Percentiles rank a stretch among this genome's conserved stretches.
These are phyloP conservation scores for Norana najaformis DNA, from an alignment of 2,888 invertebrate species.

Conservation along the genomic window DNA sequence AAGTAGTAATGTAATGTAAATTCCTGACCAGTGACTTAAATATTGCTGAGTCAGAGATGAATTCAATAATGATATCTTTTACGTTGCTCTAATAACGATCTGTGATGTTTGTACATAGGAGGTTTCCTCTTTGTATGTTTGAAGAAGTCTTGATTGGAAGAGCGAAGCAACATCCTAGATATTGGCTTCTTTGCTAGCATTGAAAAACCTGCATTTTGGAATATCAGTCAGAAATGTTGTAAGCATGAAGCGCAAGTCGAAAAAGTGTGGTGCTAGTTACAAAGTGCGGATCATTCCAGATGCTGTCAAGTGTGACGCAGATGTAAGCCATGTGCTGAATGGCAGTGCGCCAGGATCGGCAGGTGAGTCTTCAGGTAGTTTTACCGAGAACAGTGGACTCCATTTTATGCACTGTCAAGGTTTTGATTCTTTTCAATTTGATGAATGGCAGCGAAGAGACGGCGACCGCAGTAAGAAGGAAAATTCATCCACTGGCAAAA, in stretches of 20 bases:
- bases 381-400: not conserved
- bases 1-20: too few relatives aligned
- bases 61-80: too few relatives aligned
- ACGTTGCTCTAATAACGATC: not conserved
- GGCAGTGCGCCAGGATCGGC: not conserved
- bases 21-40: too few relatives aligned
- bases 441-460: not conserved
- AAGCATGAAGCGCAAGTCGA: not conserved
- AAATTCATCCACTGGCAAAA: not conserved
- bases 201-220: not conserved
- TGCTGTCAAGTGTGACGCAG: not conserved
- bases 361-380: not conserved
- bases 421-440: not conserved
- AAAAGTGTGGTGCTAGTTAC: not conserved
- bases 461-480: not conserved
- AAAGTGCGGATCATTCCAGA: not conserved
- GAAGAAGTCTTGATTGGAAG: not conserved
- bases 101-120: not conserved
- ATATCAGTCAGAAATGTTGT: not conserved
- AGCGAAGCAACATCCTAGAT: not conserved
- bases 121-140: not conserved
- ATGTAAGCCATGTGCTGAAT: not conserved
- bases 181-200: not conserved
- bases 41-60: too few relatives aligned
- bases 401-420: not conserved